Percentiles rank a stretch among this genome's conserved stretches.
Evolutionary conservation across 2,888 invertebrate species (phyloP).

Genomic region (Lordiphosa andalusiaca): DNA sequence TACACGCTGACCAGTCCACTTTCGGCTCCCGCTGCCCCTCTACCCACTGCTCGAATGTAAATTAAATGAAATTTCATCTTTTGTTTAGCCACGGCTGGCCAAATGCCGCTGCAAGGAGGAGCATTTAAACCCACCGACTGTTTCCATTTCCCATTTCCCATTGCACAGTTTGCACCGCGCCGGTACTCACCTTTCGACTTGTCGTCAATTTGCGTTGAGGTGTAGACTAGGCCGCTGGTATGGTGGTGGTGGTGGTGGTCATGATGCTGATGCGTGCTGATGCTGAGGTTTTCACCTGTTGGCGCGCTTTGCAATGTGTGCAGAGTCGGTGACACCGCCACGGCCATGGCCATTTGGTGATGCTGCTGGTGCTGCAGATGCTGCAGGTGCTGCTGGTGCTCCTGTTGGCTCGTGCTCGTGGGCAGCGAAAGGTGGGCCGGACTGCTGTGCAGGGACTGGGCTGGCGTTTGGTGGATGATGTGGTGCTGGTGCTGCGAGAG

Average conservation of each 20-base stretch:
- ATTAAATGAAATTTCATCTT: slow-evolving; percentile 40
- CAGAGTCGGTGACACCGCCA: slow-evolving; percentile 41
- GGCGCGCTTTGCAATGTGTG: slow-evolving; percentile 48
- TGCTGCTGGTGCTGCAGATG: slow-evolving; percentile 32
- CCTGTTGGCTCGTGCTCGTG: slow-evolving; percentile 25
- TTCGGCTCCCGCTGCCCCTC: neutral
- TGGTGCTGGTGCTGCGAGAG: slow-evolving; percentile 66
- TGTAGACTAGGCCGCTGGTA: slow-evolving; percentile 37
- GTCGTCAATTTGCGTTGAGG: slow-evolving; percentile 47
- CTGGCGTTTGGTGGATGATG: slow-evolving; percentile 30
- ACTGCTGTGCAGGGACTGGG: slow-evolving; percentile 31
- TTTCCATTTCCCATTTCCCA: too few relatives aligned
- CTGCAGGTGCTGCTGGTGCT: slow-evolving; percentile 35
- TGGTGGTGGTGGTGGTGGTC: slow-evolving; percentile 43
- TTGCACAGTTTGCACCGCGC: too few relatives aligned
- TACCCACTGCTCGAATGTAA: slow-evolving; percentile 28
- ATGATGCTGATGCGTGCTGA: slow-evolving; percentile 40
- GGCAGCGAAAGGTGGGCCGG: slow-evolving; percentile 18
- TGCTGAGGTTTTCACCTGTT: slow-evolving; percentile 37
- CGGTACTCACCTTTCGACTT: slow-evolving; percentile 56
- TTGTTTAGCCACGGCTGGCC: slow-evolving; percentile 24
- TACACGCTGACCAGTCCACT: slow-evolving; percentile 8
- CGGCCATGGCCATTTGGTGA: slow-evolving; percentile 21
- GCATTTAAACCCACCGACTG: neutral
- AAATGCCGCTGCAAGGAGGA: neutral